Percentiles rank a stretch among this genome's conserved stretches.
Evolutionary conservation across 1,140 invertebrate species (phyloP).

Genomic region (Papilio xuthus): DNA sequence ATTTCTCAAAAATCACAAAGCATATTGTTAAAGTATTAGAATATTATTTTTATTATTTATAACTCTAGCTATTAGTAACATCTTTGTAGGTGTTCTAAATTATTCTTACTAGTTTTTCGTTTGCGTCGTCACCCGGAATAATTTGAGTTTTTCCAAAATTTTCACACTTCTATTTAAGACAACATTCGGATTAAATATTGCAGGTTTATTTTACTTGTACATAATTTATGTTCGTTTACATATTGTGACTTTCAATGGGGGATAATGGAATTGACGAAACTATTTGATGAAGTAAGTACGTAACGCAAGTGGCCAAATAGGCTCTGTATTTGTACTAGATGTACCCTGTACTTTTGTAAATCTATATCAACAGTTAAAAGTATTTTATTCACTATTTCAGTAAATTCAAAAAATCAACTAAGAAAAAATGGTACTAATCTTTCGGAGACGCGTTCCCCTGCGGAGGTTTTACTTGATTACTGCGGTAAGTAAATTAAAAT

Average conservation of each 20-base stretch:
- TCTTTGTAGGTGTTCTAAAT: background rate
- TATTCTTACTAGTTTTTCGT: background rate
- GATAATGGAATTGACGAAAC: background rate
- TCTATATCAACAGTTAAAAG: background rate
- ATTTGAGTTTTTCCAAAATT: background rate
- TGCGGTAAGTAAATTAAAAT: background rate
- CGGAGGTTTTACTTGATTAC: background rate
- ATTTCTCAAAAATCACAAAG: too few relatives aligned
- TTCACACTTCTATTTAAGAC: background rate
- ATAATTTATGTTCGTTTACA: background rate
- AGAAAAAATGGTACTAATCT: constrained; percentile 4
- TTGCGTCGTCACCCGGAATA: background rate
- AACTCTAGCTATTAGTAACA: background rate
- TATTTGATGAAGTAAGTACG: background rate
- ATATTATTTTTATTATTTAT: too few relatives aligned
- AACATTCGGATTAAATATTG: background rate
- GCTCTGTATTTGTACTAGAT: background rate
- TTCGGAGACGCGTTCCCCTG: background rate
- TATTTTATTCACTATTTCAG: background rate
- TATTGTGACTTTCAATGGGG: background rate
- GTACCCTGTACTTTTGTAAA: background rate
- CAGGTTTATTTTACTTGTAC: background rate
- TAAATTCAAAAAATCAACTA: background rate
- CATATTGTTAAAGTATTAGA: too few relatives aligned
- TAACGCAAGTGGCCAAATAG: background rate